A percentile compares a stretch with the other conserved stretches of the same genome.
Evolutionary conservation across 2,888 invertebrate species (phyloP).

Genomic region (Sminthurides aquaticus): DNA sequence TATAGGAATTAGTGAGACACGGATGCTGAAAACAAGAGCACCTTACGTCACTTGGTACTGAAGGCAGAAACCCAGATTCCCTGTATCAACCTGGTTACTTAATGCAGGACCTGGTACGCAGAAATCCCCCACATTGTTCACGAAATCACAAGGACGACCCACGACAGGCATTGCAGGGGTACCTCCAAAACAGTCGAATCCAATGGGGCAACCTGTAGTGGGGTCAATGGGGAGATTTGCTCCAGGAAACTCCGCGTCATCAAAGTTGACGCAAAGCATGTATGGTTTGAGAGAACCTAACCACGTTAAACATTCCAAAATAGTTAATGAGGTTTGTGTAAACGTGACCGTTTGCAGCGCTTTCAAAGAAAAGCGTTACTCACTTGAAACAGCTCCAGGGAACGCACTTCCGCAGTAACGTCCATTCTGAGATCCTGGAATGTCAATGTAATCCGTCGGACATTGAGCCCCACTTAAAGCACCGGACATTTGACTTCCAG

Average conservation of each 20-base stretch:
- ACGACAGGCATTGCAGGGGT: background rate
- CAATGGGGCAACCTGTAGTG: background rate
- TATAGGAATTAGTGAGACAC: no score
- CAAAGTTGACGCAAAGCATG: slow-evolving; percentile 4
- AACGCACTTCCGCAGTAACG: slow-evolving; percentile 11
- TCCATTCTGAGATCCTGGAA: slow-evolving; percentile 8
- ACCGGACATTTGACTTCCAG: background rate
- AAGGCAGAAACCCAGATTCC: slow-evolving; percentile 6
- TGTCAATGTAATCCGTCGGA: slow-evolving; percentile 12
- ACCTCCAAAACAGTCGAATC: background rate
- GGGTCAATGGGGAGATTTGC: slow-evolving; percentile 3
- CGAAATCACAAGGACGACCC: background rate
- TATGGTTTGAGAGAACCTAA: slow-evolving; percentile 1
- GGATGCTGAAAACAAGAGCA: no score
- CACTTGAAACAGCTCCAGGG: background rate
- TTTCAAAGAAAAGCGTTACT: background rate
- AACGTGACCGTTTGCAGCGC: background rate
- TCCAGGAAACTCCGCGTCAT: background rate
- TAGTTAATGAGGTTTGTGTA: background rate
- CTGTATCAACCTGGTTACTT: background rate
- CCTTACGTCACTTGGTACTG: slow-evolving; percentile 3
- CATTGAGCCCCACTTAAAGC: background rate
- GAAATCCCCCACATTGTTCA: background rate
- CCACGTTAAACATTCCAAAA: background rate
- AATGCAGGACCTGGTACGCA: background rate